Percentiles rank a stretch among this genome's conserved stretches.
Evolutionary conservation across 2,797 vertebrate species (phyloP).

Genomic region (Tiaroga cobitis): DNA sequence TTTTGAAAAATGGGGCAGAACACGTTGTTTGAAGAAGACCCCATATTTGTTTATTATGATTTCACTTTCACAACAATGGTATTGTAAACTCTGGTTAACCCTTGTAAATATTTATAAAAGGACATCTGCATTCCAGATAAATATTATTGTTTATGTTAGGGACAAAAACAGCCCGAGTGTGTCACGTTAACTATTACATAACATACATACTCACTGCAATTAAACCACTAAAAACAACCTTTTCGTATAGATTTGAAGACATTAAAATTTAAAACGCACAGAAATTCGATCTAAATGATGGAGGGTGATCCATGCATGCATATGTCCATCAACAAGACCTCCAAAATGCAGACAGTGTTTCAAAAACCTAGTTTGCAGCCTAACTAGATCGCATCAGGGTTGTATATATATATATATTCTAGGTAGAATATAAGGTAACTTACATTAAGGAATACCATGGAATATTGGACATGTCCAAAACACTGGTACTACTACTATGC

Average conservation of each 20-base stretch:
- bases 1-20: background rate
- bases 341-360: background rate
- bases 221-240: background rate
- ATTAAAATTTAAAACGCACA: background rate
- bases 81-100: background rate
- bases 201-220: background rate
- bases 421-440: background rate
- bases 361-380: background rate
- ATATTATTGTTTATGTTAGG: background rate
- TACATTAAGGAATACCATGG: background rate
- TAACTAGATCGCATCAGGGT: background rate
- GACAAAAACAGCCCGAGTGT: background rate
- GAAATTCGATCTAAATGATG: background rate
- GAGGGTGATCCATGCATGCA: background rate
- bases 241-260: too few relatives aligned
- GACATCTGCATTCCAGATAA: background rate
- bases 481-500: background rate
- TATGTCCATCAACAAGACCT: background rate
- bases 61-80: background rate
- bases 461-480: background rate
- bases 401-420: background rate
- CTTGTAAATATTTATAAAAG: slow-evolving; percentile 9
- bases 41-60: background rate
- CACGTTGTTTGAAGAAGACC: background rate
- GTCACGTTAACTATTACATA: slow-evolving; percentile 18